These are phyloP conservation scores for Chelonus insularis DNA, from an alignment of 1,140 invertebrate genomes.

Conservation along the genomic window DNA sequence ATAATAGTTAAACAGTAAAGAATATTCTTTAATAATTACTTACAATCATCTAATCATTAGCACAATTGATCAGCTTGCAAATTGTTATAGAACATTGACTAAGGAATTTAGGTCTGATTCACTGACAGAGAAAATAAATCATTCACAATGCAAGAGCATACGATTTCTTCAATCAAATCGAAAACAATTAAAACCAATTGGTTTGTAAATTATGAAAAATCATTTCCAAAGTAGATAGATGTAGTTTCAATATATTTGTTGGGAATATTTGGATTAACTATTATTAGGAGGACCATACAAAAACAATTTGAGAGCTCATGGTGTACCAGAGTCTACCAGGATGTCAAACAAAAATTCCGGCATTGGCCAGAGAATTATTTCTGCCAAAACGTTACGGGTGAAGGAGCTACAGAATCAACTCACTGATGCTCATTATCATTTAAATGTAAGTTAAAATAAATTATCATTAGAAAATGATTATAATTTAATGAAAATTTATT, in stretches of 20 bases:
- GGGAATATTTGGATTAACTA: slow-evolving; percentile 5
- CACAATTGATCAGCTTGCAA: too few species aligned
- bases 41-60: too few species aligned
- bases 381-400: slow-evolving; percentile 73
- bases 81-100: slow-evolving; percentile 41
- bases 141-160: slow-evolving; percentile 37
- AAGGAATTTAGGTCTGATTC: slow-evolving; percentile 47
- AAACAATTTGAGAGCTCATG: slow-evolving; percentile 49
- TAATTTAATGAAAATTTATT: slow-evolving; percentile 14
- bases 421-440: slow-evolving; percentile 75
- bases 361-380: slow-evolving; percentile 71
- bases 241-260: slow-evolving; percentile 17
- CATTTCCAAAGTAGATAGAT: background rate
- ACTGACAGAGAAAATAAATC: slow-evolving; percentile 37
- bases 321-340: slow-evolving; percentile 43
- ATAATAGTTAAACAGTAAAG: too few species aligned
- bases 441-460: slow-evolving; percentile 63
- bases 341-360: slow-evolving; percentile 49
- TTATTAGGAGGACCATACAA: slow-evolving; percentile 51
- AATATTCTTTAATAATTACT: too few species aligned
- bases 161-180: slow-evolving; percentile 54
- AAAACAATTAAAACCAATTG: slow-evolving; percentile 54
- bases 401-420: slow-evolving; percentile 79
- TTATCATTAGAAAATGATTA: background rate
- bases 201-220: slow-evolving; percentile 41